phyloP scores from a whole-genome alignment of 64 coral and sea anemone species.

The Hydrozoanthus tunicans region DNA sequence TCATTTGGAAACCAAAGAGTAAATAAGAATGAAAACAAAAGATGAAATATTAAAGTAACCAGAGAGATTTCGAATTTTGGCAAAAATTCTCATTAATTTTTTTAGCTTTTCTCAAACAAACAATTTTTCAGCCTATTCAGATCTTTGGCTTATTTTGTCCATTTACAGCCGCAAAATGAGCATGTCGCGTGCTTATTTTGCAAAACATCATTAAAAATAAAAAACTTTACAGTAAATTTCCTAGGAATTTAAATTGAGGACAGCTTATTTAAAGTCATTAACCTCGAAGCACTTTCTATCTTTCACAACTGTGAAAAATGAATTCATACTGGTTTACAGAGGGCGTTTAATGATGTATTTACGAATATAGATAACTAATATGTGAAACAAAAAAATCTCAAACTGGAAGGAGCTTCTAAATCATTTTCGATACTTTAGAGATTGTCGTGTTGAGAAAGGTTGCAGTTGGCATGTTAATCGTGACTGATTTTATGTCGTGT shows the following conservation, averaged over 20 bases:
- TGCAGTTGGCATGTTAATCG: neutral
- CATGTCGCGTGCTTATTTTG: neutral
- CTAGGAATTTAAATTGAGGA: constrained; percentile 28
- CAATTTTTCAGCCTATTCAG: neutral
- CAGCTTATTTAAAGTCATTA: constrained; percentile 22
- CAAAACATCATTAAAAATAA: neutral
- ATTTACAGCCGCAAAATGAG: neutral
- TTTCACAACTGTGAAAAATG: neutral
- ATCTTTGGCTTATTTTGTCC: constrained; percentile 2
- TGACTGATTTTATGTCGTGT: neutral
- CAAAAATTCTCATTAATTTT: constrained; percentile 36
- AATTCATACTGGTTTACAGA: neutral
- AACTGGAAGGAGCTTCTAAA: too few species aligned
- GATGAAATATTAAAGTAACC: constrained; percentile 14
- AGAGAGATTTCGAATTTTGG: constrained; percentile 12
- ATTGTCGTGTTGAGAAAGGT: neutral
- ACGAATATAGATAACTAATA: neutral
- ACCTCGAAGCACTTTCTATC: neutral
- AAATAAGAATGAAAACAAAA: neutral
- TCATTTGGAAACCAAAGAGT: neutral
- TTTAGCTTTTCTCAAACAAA: neutral
- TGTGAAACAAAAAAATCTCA: neutral
- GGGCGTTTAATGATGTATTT: neutral
- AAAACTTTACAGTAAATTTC: neutral
- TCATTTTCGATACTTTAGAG: neutral